phyloP scores from a whole-genome alignment of 1,140 invertebrate species.

The Bombus huntii region DNA sequence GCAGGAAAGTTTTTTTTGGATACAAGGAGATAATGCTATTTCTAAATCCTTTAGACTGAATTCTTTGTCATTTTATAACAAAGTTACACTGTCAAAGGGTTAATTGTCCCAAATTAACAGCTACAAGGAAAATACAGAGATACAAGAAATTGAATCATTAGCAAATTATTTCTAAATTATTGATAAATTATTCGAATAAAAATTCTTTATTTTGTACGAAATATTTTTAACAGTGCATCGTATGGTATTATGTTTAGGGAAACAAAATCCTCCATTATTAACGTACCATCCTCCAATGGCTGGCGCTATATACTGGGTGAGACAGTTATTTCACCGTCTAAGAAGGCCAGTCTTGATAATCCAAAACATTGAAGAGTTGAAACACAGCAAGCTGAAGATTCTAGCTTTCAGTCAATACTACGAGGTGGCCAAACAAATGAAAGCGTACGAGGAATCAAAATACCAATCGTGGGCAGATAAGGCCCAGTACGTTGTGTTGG shows the following conservation, averaged over 20 bases:
- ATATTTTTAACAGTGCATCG: not conserved
- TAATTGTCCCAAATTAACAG: too few species aligned
- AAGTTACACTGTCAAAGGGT: too few species aligned
- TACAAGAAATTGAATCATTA: too few species aligned
- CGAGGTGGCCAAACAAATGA: constrained; percentile 88
- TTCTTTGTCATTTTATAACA: too few species aligned
- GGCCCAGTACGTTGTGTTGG: constrained; percentile 83
- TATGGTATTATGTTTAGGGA: constrained; percentile 78
- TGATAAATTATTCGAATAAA: not conserved
- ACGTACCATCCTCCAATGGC: constrained; percentile 90
- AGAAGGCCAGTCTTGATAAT: constrained; percentile 91
- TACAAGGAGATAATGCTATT: too few species aligned
- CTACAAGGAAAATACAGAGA: too few species aligned
- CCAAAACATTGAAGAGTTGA: constrained; percentile 88
- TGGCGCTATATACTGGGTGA: constrained; percentile 92
- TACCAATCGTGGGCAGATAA: constrained; percentile 86
- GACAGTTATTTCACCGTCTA: constrained; percentile 89
- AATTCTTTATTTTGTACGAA: not conserved
- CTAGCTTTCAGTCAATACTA: constrained; percentile 90
- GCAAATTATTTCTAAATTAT: too few species aligned
- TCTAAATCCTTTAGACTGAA: too few species aligned
- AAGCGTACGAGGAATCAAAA: constrained; percentile 88
- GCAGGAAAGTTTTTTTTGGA: too few species aligned
- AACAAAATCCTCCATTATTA: constrained; percentile 88
- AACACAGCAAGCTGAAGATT: constrained; percentile 88